Percentiles rank a stretch among this genome's conserved stretches.
phyloP scores from a whole-genome alignment of 2,797 vertebrate species.

The Brotula barbata region DNA sequence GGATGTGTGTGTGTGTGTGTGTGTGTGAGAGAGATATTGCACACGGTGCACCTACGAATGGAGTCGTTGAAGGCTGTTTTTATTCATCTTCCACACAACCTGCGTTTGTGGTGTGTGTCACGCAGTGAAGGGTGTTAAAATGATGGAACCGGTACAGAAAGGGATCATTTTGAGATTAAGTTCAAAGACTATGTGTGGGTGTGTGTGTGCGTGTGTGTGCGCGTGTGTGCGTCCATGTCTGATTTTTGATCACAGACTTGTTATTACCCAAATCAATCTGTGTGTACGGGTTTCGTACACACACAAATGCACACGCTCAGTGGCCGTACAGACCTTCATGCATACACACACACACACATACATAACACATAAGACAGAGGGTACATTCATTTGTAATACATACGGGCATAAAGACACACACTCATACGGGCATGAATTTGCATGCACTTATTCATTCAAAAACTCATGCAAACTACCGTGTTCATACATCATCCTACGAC shows the following conservation, averaged over 20 bases:
- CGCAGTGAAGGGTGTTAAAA: conserved; percentile 10
- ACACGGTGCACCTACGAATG: neutral
- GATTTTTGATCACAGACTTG: conserved; percentile 3
- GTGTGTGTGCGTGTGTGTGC: neutral
- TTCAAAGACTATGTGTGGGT: neutral
- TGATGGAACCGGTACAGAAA: neutral
- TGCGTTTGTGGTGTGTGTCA: conserved; percentile 25
- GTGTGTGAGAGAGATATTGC: neutral
- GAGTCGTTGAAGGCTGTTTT: conserved; percentile 3
- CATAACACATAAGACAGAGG: neutral
- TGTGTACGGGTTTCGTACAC: neutral
- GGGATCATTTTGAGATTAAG: conserved; percentile 29
- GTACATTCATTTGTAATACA: neutral
- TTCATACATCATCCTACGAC: neutral
- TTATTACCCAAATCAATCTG: neutral
- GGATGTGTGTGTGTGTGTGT: neutral
- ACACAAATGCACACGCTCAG: neutral
- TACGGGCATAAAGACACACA: neutral
- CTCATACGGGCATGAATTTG: neutral
- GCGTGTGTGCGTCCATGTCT: neutral
- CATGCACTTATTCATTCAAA: too few relatives aligned
- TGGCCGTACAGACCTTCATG: conserved; percentile 22
- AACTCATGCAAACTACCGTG: too few relatives aligned
- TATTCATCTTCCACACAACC: neutral
- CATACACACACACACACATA: neutral